Percentiles rank a stretch among this genome's conserved stretches.
These are phyloP conservation scores for Nebria ingens DNA, from an alignment of 1,140 invertebrate genomes.

Conservation along the genomic window DNA sequence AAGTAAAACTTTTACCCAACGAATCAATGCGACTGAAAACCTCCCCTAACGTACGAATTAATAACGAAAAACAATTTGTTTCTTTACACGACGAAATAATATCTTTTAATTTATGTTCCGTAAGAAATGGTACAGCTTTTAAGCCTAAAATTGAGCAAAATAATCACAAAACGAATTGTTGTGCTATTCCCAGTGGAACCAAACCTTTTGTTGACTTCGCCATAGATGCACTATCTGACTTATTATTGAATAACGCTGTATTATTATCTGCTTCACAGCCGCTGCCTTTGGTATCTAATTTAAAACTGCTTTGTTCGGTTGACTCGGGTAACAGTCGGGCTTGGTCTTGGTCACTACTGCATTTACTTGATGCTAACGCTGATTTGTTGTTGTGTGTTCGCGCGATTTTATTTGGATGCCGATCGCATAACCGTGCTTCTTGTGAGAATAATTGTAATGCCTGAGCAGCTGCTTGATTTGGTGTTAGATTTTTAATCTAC, in stretches of 20 bases:
- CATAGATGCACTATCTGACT: background rate
- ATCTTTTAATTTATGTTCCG: slow-evolving; percentile 51
- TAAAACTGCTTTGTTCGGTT: background rate
- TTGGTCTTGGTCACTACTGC: slow-evolving; percentile 17
- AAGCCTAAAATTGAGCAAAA: slow-evolving; percentile 15
- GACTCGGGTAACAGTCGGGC: background rate
- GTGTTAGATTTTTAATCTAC: slow-evolving; percentile 60
- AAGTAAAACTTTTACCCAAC: slow-evolving; percentile 57
- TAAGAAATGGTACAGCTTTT: slow-evolving; percentile 42
- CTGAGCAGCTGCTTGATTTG: slow-evolving; percentile 79
- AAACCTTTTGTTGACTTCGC: slow-evolving; percentile 5
- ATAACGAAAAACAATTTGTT: slow-evolving; percentile 47
- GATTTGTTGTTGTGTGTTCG: slow-evolving; percentile 36
- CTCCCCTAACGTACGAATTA: slow-evolving; percentile 57
- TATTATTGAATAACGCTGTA: background rate
- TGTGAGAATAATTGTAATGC: slow-evolving; percentile 77
- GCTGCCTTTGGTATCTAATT: background rate
- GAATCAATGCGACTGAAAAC: slow-evolving; percentile 62
- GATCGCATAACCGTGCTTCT: slow-evolving; percentile 73
- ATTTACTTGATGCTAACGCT: slow-evolving; percentile 24
- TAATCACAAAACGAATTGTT: slow-evolving; percentile 12
- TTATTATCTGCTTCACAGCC: background rate
- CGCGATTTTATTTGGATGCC: slow-evolving; percentile 60
- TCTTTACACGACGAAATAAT: slow-evolving; percentile 55
- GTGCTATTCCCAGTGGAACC: background rate